These are phyloP conservation scores for Unio pictorum DNA, from an alignment of 2,888 invertebrate genomes.

Conservation along the genomic window DNA sequence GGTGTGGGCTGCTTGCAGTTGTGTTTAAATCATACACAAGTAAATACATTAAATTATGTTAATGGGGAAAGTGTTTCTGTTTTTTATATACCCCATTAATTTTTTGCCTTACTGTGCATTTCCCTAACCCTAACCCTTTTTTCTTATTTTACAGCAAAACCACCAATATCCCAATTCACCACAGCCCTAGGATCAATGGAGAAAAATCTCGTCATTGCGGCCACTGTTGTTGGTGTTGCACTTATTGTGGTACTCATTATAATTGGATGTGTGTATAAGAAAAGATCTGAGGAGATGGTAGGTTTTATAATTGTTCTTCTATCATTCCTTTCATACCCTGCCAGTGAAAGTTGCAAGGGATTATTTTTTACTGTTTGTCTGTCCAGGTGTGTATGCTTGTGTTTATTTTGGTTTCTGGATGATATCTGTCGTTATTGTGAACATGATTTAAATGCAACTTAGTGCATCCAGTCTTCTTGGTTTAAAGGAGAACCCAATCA, in stretches of 20 bases:
- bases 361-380: no score
- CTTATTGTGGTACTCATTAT: slow-evolving; percentile 36
- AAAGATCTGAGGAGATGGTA: slow-evolving; percentile 38
- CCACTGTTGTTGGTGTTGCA: slow-evolving; percentile 31
- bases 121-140: neutral
- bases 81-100: neutral
- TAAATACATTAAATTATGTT: no score
- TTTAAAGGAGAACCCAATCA: no score
- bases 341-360: no score
- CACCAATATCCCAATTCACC: slow-evolving; percentile 11
- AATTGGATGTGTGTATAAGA: slow-evolving; percentile 30
- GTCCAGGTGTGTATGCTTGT: no score
- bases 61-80: no score
- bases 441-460: no score
- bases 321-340: neutral
- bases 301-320: slow-evolving; percentile 9
- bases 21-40: no score
- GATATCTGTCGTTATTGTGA: no score
- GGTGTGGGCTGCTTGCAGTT: no score
- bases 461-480: no score
- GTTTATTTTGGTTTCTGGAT: no score
- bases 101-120: neutral
- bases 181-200: slow-evolving; percentile 10
- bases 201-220: slow-evolving; percentile 43
- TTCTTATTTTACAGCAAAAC: slow-evolving; percentile 21